A percentile compares a stretch with the other conserved stretches of the same genome.
These are phyloP conservation scores for Nemopilema nomurai DNA, from an alignment of 30 jellyfish, hydroid and myxozoan genomes.

Conservation along the genomic window DNA sequence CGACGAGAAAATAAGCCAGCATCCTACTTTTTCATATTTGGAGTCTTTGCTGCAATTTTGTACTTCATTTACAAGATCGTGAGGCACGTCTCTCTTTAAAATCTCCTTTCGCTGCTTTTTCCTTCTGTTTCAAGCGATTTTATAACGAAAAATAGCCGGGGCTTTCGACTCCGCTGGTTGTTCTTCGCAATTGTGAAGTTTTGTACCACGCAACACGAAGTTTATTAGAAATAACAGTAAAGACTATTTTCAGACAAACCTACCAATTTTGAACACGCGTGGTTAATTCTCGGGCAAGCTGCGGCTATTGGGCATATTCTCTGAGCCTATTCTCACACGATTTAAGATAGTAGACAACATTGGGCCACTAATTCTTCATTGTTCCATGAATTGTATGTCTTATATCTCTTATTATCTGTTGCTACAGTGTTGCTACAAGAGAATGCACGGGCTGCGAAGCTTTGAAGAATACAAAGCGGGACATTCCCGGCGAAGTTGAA, in stretches of 20 bases:
- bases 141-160: too few relatives aligned
- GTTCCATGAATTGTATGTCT: neutral
- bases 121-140: constrained; percentile 1
- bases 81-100: constrained; percentile 24
- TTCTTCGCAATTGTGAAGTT: too few relatives aligned
- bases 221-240: too few relatives aligned
- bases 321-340: too few relatives aligned
- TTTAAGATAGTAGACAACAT: too few relatives aligned
- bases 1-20: constrained; percentile 58
- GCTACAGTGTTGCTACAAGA: constrained; percentile 46
- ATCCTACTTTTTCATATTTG: constrained; percentile 35
- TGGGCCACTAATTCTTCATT: too few relatives aligned
- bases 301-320: too few relatives aligned
- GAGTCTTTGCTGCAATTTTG: constrained; percentile 43
- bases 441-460: constrained; percentile 61
- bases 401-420: neutral
- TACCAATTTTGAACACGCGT: too few relatives aligned
- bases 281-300: too few relatives aligned
- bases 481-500: constrained; percentile 81
- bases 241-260: too few relatives aligned
- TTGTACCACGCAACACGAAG: too few relatives aligned
- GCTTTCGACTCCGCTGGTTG: too few relatives aligned
- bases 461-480: constrained; percentile 10
- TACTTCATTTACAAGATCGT: constrained; percentile 52
- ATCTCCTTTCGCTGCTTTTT: neutral